Evolutionary conservation across 2,113 vertebrate genomes (phyloP), one percentile per base, ranked within the genome.

Genomic region (Campylorhamphus procurvoides): DNA sequence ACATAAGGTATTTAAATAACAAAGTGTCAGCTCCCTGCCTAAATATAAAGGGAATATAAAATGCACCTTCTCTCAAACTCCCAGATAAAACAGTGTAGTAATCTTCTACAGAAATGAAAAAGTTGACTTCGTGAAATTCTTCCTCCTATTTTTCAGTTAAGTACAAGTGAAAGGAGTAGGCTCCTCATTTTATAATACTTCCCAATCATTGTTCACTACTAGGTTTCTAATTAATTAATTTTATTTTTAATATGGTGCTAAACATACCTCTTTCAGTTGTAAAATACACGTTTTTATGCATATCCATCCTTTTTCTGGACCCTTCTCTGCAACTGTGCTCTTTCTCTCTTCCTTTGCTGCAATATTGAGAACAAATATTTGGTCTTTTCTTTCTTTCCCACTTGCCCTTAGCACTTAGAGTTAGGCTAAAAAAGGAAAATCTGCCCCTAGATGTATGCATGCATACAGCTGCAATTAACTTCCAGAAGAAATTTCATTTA

Each of bases 1-100:
- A 84, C 68, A 89, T 92, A 90, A 89, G 91, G 73, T 68, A 92
- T 63, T 58, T 93, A 97, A 95, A 95, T 94, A 97, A 97, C 72
- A 79, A 95, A 86, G 62, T 85, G 76, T 92, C 88, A 91, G 58
- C 47, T 95, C 83, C 63, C 88, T 68, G 39, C 28, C 91, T 96
- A 95, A 97, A 90, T 52, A 44, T 13, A 94, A 81, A 95, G 49
- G 28, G 37, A 87, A 89, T 82, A 81, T 64, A 86, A 92, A 87
- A 94, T 82, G 42, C 52, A 90, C 71, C 83, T 75, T 89, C 72
- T 63, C 63, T 89, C 49, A 73, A 60, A 82, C 55, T 80, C 29
- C 63, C 27, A 87, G 79, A 64, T 93, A 72, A 97, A 97, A 88
- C 56, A 82, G 31, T 40, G 68, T 23, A 75, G 59, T 31, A 79